A percentile compares a stretch with the other conserved stretches of the same genome.
Evolutionary conservation across 2,888 invertebrate species (phyloP).

Genomic region (Agrochola litura): DNA sequence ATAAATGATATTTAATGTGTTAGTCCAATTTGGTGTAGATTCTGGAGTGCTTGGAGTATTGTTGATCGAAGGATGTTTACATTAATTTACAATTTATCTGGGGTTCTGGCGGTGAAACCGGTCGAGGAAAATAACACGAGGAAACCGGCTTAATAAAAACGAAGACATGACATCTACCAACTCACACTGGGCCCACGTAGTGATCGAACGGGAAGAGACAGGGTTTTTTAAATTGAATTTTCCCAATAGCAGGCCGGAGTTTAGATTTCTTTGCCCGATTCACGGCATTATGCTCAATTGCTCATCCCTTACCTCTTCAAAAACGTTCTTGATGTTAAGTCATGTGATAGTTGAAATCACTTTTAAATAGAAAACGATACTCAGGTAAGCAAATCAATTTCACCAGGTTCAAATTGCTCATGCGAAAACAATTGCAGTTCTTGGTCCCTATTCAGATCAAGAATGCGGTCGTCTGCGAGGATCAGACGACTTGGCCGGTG

Average conservation of each 20-base stretch:
- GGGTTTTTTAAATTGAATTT: no score
- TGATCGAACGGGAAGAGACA: not conserved
- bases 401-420: conserved; percentile 69
- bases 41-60: not conserved
- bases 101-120: not conserved
- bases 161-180: not conserved
- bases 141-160: not conserved
- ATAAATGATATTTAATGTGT: not conserved
- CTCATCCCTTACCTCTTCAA: not conserved
- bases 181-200: not conserved
- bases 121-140: not conserved
- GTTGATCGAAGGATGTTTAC: not conserved
- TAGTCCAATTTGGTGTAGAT: not conserved
- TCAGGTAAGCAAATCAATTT: not conserved
- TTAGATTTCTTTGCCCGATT: not conserved
- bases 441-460: conserved; percentile 29
- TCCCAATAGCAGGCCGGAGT: no score
- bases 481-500: not conserved
- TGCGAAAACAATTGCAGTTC: conserved; percentile 37
- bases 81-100: not conserved
- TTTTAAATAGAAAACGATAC: not conserved
- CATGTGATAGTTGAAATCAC: not conserved
- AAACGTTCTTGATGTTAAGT: no score
- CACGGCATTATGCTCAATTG: not conserved
- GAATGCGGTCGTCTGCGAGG: conserved; percentile 11